Base-by-base conservation (phyloP, 2,888 invertebrate species). In the Disparrhopalites patrizii region DNA sequence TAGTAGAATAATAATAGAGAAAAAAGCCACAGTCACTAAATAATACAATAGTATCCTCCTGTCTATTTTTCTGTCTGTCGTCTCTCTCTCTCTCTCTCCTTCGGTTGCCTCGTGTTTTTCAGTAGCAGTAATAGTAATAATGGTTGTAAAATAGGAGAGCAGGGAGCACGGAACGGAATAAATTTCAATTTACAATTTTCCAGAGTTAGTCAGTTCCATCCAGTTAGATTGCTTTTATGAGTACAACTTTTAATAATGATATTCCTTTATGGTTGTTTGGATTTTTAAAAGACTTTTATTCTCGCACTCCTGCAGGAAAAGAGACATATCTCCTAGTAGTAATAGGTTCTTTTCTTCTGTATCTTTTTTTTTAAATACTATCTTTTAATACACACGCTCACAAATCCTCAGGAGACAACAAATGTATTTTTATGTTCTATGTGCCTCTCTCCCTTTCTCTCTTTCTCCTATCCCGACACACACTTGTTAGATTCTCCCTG, bases 131-230 rank as follows among this genome's bases (percentile, higher is more conserved):
- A 50, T 20, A 50, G 18, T 50, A 20, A 31, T n/a, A 20, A 13
- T 54, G 54, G 8, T 4, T 5, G 52, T 18, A 40, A 20, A 40
- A n/a, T n/a, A n/a, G n/a, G n/a, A n/a, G n/a, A n/a, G n/a, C n/a
- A n/a, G n/a, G n/a, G n/a, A n/a, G n/a, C n/a, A n/a, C n/a, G n/a
- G n/a, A n/a, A n/a, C 20, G n/a, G 54, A 54, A 54, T 54, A 54
- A 54, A 31, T 54, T 54, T 54, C 54, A 54, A 54, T 54, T 54
- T 13, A 23, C n/a, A 40, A 54, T 27, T 27, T 31, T 54, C 54
- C 28, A 54, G 54, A n/a, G 10, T 4, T 15, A 54, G 54, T 54
- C 54, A 54, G 54, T 54, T 54, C 31, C 54, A 54, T 54, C 54
- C 54, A 33, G 54, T 54, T 54, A 20, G 31, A n/a, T 54, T n/a